phyloP scores from a whole-genome alignment of 2,113 vertebrate species.

The Ammodytes dubius region DNA sequence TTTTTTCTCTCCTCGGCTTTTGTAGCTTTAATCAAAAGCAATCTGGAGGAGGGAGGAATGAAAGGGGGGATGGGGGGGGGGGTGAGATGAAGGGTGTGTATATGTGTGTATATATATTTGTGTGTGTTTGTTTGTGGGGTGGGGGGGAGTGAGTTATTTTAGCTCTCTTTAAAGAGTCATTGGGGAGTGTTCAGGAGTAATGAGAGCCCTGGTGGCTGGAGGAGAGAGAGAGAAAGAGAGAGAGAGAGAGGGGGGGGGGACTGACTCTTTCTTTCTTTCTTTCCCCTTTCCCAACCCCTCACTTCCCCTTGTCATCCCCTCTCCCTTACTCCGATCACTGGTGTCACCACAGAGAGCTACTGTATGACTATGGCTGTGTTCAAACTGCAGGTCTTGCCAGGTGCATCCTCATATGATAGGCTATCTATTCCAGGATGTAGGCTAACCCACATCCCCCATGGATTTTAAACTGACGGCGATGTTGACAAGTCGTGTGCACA shows the following conservation, averaged over 20 bases:
- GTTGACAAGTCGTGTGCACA: slow-evolving; percentile 13
- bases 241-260: slow-evolving; percentile 28
- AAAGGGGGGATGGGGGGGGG: slow-evolving; percentile 53
- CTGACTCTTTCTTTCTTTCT: slow-evolving; percentile 54
- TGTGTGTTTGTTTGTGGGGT: background rate
- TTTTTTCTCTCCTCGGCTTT: slow-evolving; percentile 77
- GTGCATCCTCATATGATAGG: slow-evolving; percentile 24
- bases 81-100: slow-evolving; percentile 2
- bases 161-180: slow-evolving; percentile 81
- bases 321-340: slow-evolving; percentile 29
- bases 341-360: slow-evolving; percentile 31
- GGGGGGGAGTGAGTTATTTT: slow-evolving; percentile 79
- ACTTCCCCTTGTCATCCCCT: slow-evolving; percentile 41
- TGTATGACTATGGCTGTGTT: slow-evolving; percentile 21
- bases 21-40: slow-evolving; percentile 88
- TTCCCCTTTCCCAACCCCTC: slow-evolving; percentile 35
- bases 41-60: slow-evolving; percentile 83
- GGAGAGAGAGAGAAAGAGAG: slow-evolving; percentile 42
- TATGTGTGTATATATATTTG: no score
- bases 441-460: slow-evolving; percentile 19
- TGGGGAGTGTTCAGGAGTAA: slow-evolving; percentile 79
- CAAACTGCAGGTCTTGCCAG: slow-evolving; percentile 34
- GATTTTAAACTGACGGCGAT: slow-evolving; percentile 23
- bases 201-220: slow-evolving; percentile 78
- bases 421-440: slow-evolving; percentile 48